Base-by-base conservation (phyloP, 2,888 invertebrate species). In the Pyrocoelia pectoralis region DNA sequence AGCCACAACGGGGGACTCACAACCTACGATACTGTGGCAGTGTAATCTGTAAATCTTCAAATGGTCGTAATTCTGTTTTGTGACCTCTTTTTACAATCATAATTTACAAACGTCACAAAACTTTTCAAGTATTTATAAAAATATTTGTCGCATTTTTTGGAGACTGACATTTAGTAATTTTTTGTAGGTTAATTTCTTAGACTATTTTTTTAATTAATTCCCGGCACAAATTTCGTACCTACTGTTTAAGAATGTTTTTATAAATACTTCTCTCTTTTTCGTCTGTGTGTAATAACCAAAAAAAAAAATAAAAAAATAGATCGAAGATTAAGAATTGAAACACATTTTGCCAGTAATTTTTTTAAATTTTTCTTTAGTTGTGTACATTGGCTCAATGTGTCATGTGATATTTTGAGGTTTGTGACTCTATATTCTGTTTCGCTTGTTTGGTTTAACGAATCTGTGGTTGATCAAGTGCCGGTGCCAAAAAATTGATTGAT, bases 11-110 rank as follows among this genome's bases (percentile, higher is more conserved):
- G 89, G 86, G 93, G 94, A 92, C 91, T 94, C 93, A 93, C 94
- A 93, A 92, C 95, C 92, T 94, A 94, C 93, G 94, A 95, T 94
- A 94, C 94, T 92, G 92, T 95, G 94, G 95, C 95, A 94, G 94
- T 95, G 93, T 95, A 94, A 95, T 88, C 88, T 94, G 89, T 94
- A 92, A 90, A 82, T 77, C 40, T 48, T 29, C 13, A 6, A 56
- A 18, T 9, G 2, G 6, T 17, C 17, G n/a, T 24, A 4, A 49
- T 3, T 14, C 1, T n/a, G 29, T 50, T 50, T 50, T 19, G 18
- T 50, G 50, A 29, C 12, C 10, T 33, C 13, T 8, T 38, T n/a
- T n/a, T n/a, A n/a, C 8, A 3, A 33, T 33, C 48, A 8, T 24
- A 56, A 46, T 51, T 50, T 43, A 33, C 13, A 29, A 29, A 28